These are phyloP conservation scores for Gallinago media DNA, from an alignment of 2,113 vertebrate species.

Conservation along the genomic window DNA sequence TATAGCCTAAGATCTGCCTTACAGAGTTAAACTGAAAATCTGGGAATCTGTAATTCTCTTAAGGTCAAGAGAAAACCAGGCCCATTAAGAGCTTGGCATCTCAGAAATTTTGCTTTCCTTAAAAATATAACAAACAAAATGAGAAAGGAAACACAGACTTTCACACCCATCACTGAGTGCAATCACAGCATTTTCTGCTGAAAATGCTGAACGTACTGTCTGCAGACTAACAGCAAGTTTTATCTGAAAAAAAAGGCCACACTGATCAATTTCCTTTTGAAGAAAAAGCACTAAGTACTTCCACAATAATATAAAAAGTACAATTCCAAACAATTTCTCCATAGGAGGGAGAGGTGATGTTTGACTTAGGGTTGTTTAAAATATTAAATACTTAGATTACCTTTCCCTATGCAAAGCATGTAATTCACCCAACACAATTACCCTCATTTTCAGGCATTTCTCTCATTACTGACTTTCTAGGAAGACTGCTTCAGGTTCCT, in stretches of 20 bases:
- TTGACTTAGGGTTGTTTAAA: not conserved
- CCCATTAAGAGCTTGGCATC: not conserved
- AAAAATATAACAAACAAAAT: not conserved
- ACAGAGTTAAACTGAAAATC: not conserved
- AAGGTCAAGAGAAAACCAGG: slow-evolving; percentile 8
- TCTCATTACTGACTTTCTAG: not conserved
- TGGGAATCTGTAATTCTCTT: not conserved
- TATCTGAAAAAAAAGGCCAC: not conserved
- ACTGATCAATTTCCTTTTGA: not conserved
- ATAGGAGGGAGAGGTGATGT: not conserved
- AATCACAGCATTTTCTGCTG: not conserved
- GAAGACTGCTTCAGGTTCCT: not conserved
- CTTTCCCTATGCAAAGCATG: rapidly evolving
- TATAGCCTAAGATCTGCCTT: not conserved
- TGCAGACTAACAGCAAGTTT: not conserved
- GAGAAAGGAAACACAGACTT: not conserved
- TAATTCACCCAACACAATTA: not conserved
- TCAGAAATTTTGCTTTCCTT: not conserved
- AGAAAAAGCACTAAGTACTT: not conserved
- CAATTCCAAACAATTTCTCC: not conserved
- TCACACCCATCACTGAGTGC: not conserved
- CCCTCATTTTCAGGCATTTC: not conserved
- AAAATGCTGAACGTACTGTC: not conserved
- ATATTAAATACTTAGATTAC: not conserved
- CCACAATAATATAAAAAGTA: not conserved